Percentiles rank a stretch among this genome's conserved stretches.
Evolutionary conservation across 2,888 invertebrate genomes (phyloP).

Genomic region (Opisthograptis luteolata): DNA sequence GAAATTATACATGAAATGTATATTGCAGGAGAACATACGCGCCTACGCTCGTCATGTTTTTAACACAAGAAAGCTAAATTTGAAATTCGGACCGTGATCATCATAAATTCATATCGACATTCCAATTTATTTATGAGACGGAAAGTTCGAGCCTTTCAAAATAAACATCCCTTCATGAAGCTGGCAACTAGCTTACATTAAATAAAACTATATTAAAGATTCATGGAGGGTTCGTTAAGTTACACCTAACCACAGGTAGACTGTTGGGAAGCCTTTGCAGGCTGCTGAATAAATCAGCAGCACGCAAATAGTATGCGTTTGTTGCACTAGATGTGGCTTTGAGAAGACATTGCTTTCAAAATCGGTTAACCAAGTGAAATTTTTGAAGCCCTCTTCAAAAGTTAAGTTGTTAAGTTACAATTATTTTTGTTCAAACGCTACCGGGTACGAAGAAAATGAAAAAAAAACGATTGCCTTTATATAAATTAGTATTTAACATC

Average conservation of each 20-base stretch:
- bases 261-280: conserved; percentile 65
- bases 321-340: conserved; percentile 21
- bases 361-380: too few relatives aligned
- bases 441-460: too few relatives aligned
- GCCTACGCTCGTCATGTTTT: too few relatives aligned
- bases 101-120: conserved; percentile 27
- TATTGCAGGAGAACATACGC: too few relatives aligned
- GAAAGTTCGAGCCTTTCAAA: conserved; percentile 57
- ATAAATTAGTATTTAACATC: too few relatives aligned
- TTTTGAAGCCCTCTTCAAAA: too few relatives aligned
- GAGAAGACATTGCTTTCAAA: too few relatives aligned
- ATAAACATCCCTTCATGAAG: conserved; percentile 63
- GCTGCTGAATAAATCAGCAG: conserved; percentile 75
- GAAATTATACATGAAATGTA: too few relatives aligned
- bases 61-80: neutral
- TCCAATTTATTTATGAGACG: conserved; percentile 35
- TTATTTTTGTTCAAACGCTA: too few relatives aligned
- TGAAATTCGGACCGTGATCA: conserved; percentile 4
- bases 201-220: conserved; percentile 82
- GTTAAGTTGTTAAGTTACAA: too few relatives aligned
- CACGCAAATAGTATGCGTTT: conserved; percentile 33
- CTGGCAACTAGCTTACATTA: conserved; percentile 74
- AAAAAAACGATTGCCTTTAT: too few relatives aligned
- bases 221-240: conserved; percentile 80
- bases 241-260: conserved; percentile 79